A percentile compares a stretch with the other conserved stretches of the same genome.
Evolutionary conservation across 2,888 invertebrate genomes (phyloP).

Genomic region (Suillia variegata): DNA sequence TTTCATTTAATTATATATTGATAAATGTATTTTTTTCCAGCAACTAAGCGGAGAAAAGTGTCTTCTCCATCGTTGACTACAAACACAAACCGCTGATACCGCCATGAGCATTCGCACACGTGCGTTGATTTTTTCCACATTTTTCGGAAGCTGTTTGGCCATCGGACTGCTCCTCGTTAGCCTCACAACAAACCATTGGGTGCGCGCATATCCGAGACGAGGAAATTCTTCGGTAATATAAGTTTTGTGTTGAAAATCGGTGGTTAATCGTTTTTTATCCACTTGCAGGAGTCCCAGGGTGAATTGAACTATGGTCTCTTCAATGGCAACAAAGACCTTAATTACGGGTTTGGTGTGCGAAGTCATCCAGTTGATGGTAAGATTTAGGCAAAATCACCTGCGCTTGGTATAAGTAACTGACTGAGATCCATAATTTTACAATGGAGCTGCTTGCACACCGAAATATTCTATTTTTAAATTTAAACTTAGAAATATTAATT

Average conservation of each 20-base stretch:
- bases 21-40: too few relatives aligned
- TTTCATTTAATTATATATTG: too few relatives aligned
- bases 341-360: conserved; percentile 82
- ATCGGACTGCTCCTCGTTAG: conserved; percentile 75
- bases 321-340: conserved; percentile 81
- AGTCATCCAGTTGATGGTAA: conserved; percentile 78
- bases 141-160: conserved; percentile 74
- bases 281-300: conserved; percentile 64
- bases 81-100: too few relatives aligned
- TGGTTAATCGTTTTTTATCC: not conserved
- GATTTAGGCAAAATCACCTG: conserved; percentile 4
- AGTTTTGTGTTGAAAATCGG: not conserved
- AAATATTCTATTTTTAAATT: too few relatives aligned
- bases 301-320: conserved; percentile 85
- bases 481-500: not conserved
- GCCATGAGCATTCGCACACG: conserved; percentile 71
- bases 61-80: too few relatives aligned
- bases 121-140: conserved; percentile 76
- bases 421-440: not conserved
- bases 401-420: not conserved
- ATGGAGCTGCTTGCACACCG: too few relatives aligned
- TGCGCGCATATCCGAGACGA: conserved; percentile 71
- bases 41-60: too few relatives aligned
- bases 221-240: conserved; percentile 52
- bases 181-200: conserved; percentile 80